Evolutionary conservation across 2,888 invertebrate genomes (phyloP), one percentile per base, ranked within the genome.

Genomic region (Amblyteles armatorius): DNA sequence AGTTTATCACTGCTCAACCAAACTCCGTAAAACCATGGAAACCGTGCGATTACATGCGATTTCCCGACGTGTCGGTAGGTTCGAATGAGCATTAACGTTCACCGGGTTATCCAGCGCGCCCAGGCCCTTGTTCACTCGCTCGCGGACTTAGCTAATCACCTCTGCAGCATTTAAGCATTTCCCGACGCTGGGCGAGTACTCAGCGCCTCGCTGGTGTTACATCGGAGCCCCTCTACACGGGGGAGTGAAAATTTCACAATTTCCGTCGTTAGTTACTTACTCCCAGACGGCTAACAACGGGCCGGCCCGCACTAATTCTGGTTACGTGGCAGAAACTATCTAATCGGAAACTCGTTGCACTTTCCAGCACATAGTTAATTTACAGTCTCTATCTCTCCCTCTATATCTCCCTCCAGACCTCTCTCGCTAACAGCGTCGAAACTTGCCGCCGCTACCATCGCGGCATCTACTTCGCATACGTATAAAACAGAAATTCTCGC

Each of bases 211-310:
- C 26, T 40, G 55, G 52, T 36, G 76, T 72, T 79, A 71, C 40
- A 76, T 29, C 26, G 50, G 57, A 50, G 60, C 57, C 36, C n/a
- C n/a, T 57, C 33, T 9, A 44, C 60, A 55, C 65, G 50, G 40
- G 26, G 26, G 33, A 76, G 71, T 65, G 77, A 79, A 76, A 80
- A 87, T 88, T 85, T 72, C 50, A 79, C 65, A 83, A 87, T 88
- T 88, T 86, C 44, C 67, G 82, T 81, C 84, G 82, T 87, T 87
- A 88, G 74, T 88, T 84, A 88, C 84, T 88, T 88, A 87, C 79
- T 16, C 26, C 73, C 69, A 74, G 87, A 86, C 87, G 83, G 84
- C 80, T 79, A 83, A 88, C 86, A 87, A 79, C 71, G 76, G 44
- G 60, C 67, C 50, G 57, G 71, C 16, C 69, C 76, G 71, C 82